Percentiles rank a stretch among this genome's conserved stretches.
Evolutionary conservation across 2,888 invertebrate species (phyloP).

Genomic region (Sicus ferrugineus): DNA sequence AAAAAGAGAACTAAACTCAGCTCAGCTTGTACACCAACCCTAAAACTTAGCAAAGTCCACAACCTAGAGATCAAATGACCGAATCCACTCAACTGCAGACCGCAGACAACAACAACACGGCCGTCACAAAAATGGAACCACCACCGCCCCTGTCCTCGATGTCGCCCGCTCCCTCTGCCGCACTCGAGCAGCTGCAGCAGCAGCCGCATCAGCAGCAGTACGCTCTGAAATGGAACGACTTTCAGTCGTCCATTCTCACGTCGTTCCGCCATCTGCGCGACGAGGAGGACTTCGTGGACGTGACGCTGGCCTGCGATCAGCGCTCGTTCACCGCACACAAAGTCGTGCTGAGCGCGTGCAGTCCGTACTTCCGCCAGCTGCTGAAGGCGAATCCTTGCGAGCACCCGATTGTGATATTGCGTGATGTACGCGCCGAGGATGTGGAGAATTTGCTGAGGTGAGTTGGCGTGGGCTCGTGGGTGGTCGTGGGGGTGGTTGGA

Average conservation of each 20-base stretch:
- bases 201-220: conserved; percentile 79
- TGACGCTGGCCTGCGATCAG: conserved; percentile 90
- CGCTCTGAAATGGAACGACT: conserved; percentile 94
- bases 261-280: conserved; percentile 88
- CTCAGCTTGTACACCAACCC: not conserved
- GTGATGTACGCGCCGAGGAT: conserved; percentile 85
- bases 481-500: too few relatives aligned
- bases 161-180: conserved; percentile 58
- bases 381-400: conserved; percentile 90
- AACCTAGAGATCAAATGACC: conserved; percentile 58
- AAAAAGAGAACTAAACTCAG: not conserved
- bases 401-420: conserved; percentile 87
- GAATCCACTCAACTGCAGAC: conserved; percentile 65
- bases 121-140: conserved; percentile 65
- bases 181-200: conserved; percentile 40
- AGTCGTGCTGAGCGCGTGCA: conserved; percentile 90
- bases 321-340: conserved; percentile 90
- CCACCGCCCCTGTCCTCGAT: conserved; percentile 65
- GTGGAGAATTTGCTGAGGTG: conserved; percentile 86
- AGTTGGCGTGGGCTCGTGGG: too few relatives aligned
- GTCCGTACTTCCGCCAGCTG: conserved; percentile 88
- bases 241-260: conserved; percentile 88
- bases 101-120: conserved; percentile 65
- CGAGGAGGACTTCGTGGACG: conserved; percentile 92
- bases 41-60: not conserved